Evolutionary conservation across 2,797 vertebrate genomes (phyloP), one percentile per base, ranked within the genome.

Genomic region (Diglossa cyanea): DNA sequence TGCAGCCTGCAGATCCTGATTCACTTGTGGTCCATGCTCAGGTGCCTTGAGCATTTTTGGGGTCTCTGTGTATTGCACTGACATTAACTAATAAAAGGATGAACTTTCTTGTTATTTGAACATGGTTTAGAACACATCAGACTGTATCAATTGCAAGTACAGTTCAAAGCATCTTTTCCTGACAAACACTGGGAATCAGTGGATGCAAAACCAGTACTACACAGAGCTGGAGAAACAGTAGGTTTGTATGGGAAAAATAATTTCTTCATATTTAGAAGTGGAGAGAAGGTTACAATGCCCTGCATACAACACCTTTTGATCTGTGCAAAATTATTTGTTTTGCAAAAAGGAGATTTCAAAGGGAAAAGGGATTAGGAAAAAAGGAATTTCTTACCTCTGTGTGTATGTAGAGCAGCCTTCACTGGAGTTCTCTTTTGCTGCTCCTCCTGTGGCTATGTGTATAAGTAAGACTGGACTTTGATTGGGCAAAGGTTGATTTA

Each of bases 401-500:
- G 14, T 44, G 50, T 58, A 26, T 54, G 61, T 63, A 58, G 35
- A 90, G 68, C 63, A 54, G 44, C 50, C 45, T 73, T 24, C 70
- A 44, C 24, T 57, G 75, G 90, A 93, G 39, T 57, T 78, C 21
- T 75, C 57, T 93, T 88, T 58, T 94, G 31, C 61, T 76, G 58
- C 39, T 50, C 48, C 71, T 84, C n/a, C 33, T 40, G 77, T 77
- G 61, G 55, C 54, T 63, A 74, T 79, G 75, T 50, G 86, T 97
- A 94, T 94, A 90, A 77, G 92, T 88, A 95, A 95, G 95, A 48
- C 76, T 96, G 98, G 98, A 99, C 99, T 99, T 99, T 99, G 98
- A 97, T 96, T 95, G 98, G 96, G 93, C 98, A 98, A 99, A 99
- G 99, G 98, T 99, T 98, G 97, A 97, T 97, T 97, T 99, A 99